Percentiles rank a stretch among this genome's conserved stretches.
These are phyloP conservation scores for Xiphophorus hellerii DNA, from an alignment of 2,113 vertebrate species.

Conservation along the genomic window DNA sequence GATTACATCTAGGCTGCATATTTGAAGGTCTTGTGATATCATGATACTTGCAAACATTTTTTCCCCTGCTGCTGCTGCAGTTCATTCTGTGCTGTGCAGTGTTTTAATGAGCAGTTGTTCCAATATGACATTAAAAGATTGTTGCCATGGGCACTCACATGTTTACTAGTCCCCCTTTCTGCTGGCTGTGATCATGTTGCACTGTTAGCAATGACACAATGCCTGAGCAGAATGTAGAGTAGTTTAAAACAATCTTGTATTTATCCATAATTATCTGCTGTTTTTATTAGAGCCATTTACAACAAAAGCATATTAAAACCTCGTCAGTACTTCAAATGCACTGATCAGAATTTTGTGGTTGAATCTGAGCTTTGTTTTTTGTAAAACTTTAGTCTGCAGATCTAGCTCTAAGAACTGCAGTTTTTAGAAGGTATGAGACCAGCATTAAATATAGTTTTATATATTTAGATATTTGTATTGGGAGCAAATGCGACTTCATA, in stretches of 20 bases:
- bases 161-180: background rate
- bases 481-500: background rate
- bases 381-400: background rate
- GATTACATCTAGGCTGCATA: constrained; percentile 44
- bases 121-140: constrained; percentile 14
- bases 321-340: background rate
- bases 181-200: no score
- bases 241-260: background rate
- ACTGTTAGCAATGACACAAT: background rate
- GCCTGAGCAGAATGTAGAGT: background rate
- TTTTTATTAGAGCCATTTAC: background rate
- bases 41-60: constrained; percentile 25
- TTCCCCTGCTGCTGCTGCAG: constrained; percentile 13
- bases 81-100: constrained; percentile 1
- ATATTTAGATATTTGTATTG: background rate
- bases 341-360: no score
- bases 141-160: constrained; percentile 21
- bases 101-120: constrained; percentile 25
- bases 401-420: background rate
- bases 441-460: background rate
- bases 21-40: constrained; percentile 31
- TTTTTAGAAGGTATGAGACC: no score
- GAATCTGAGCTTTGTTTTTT: background rate
- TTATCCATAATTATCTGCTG: background rate
- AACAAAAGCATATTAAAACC: background rate